phyloP scores from a whole-genome alignment of 2,113 vertebrate species.

The Cephalopterus ornatus region DNA sequence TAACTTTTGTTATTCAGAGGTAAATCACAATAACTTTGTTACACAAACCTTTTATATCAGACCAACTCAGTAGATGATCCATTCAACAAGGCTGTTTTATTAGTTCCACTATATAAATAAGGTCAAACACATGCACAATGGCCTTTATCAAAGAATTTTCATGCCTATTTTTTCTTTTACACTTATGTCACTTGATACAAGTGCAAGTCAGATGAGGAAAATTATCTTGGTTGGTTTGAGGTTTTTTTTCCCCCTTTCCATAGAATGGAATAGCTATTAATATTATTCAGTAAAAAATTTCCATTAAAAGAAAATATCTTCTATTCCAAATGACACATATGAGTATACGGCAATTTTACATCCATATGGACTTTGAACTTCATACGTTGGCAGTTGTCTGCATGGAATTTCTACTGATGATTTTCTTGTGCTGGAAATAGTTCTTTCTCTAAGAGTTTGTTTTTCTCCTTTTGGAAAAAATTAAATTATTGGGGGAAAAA shows the following conservation, averaged over 20 bases:
- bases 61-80: not conserved
- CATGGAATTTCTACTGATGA: slow-evolving; percentile 4
- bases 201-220: not conserved
- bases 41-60: not conserved
- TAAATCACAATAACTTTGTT: not conserved
- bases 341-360: not conserved
- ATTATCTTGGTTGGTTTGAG: not conserved
- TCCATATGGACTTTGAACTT: slow-evolving; percentile 14
- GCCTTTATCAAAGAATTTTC: not conserved
- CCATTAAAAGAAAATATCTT: not conserved
- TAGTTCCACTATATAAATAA: not conserved
- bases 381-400: slow-evolving; percentile 18
- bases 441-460: not conserved
- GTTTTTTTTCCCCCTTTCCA: fast-evolving
- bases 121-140: not conserved
- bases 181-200: not conserved
- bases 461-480: not conserved
- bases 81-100: not conserved
- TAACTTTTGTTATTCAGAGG: not conserved
- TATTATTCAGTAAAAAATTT: not conserved
- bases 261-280: not conserved
- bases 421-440: slow-evolving; percentile 7
- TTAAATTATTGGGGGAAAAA: not conserved
- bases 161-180: not conserved
- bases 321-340: not conserved